Evolutionary conservation across 2,888 invertebrate genomes (phyloP).

Genomic region (Eupeodes latifasciatus): DNA sequence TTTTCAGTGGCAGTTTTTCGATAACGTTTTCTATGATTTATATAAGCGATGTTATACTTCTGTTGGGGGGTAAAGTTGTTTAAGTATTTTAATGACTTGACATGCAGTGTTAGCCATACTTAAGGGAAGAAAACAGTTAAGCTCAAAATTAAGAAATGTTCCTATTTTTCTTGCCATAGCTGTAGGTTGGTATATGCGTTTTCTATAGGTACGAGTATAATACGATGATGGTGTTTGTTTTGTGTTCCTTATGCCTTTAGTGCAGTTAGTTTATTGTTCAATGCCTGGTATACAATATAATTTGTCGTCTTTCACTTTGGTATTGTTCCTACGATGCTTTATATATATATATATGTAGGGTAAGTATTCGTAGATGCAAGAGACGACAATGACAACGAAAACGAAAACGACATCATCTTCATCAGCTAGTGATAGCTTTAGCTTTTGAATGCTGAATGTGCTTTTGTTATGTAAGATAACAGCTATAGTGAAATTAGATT

Average conservation of each 20-base stretch:
- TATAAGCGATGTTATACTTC: no score
- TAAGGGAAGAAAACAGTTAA: no score
- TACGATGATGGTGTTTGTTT: not conserved
- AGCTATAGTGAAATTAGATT: slow-evolving; percentile 22
- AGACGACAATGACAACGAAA: not conserved
- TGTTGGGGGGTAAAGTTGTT: no score
- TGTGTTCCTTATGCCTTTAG: slow-evolving; percentile 5
- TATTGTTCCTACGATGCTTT: slow-evolving; percentile 11
- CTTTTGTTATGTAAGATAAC: slow-evolving; percentile 32
- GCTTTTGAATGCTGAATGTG: slow-evolving; percentile 30
- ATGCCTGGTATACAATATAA: slow-evolving; percentile 17
- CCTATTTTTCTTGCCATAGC: no score
- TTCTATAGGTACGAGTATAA: not conserved
- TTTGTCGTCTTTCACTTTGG: not conserved
- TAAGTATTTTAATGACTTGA: no score
- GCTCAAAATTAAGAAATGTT: no score
- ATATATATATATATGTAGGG: no score
- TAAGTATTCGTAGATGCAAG: not conserved
- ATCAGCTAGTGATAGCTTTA: not conserved
- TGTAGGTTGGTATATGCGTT: no score
- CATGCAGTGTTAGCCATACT: no score
- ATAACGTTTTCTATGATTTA: no score
- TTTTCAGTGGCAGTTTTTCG: no score
- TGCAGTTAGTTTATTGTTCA: not conserved
- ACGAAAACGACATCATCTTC: slow-evolving; percentile 1